Conservation (phyloP, 2,113 vertebrate genomes). For the Lepus timidus region DNA sequence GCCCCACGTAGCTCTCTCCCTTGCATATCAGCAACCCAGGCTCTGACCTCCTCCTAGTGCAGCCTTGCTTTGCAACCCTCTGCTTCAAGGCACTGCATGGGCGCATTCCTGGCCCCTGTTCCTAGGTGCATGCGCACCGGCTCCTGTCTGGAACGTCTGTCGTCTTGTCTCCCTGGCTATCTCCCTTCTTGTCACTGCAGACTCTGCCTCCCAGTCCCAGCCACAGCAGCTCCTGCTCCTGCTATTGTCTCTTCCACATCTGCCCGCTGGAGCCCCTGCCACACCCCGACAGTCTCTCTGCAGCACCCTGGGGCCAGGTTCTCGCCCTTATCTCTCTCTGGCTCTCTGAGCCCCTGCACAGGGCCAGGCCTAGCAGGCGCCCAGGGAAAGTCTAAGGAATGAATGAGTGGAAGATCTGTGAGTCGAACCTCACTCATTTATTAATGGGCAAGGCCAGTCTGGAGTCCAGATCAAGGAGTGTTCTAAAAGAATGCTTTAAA, state of each 20-base stretch:
- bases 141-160: neutral
- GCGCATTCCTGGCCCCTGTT: no score
- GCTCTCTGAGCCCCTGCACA: neutral
- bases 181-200: neutral
- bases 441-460: neutral
- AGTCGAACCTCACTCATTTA: neutral
- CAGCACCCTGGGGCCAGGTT: neutral
- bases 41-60: accelerated
- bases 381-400: neutral
- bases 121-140: neutral
- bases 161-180: neutral
- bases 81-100: neutral
- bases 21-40: neutral
- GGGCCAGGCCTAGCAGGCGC: neutral
- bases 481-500: neutral
- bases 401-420: neutral
- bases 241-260: neutral
- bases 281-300: neutral
- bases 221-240: neutral
- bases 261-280: neutral
- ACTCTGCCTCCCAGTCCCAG: neutral
- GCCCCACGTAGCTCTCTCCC: neutral
- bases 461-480: neutral
- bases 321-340: neutral
- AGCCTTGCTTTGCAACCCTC: neutral